A percentile compares a stretch with the other conserved stretches of the same genome.
Evolutionary conservation across 2,113 vertebrate genomes (phyloP).

Genomic region (Tragelaphus strepsiceros): DNA sequence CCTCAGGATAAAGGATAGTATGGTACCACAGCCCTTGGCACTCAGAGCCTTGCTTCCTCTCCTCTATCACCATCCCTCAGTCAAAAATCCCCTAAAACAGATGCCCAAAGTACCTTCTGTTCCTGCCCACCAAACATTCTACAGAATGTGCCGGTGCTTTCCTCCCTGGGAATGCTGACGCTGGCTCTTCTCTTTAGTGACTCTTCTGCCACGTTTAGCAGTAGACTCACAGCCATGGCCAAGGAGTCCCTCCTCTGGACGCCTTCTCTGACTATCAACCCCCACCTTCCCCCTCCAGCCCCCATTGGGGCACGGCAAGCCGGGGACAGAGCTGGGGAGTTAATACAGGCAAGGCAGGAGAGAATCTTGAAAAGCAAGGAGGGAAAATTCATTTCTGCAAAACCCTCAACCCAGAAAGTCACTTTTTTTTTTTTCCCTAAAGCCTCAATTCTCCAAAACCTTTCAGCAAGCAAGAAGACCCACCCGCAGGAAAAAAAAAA

Average conservation of each 20-base stretch:
- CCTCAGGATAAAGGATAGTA: neutral
- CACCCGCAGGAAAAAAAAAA: conserved; percentile 52
- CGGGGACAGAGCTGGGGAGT: neutral
- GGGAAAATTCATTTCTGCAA: conserved; percentile 58
- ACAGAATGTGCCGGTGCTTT: neutral
- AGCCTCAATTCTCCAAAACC: neutral
- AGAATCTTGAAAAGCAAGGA: neutral
- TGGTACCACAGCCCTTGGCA: rapidly evolving
- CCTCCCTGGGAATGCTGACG: neutral
- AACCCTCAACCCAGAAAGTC: conserved; percentile 31
- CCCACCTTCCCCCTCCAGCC: rapidly evolving
- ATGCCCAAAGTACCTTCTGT: rapidly evolving
- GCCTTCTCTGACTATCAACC: rapidly evolving
- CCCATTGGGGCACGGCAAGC: neutral
- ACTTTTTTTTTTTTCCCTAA: conserved; percentile 11
- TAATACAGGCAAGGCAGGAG: rapidly evolving
- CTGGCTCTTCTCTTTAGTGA: neutral
- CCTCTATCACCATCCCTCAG: neutral
- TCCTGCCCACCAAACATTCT: neutral
- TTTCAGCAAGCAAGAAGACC: conserved; percentile 68
- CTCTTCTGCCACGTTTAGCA: neutral
- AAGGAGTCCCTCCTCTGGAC: neutral
- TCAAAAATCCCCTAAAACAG: neutral
- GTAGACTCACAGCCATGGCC: neutral
- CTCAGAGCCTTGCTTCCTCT: neutral